A percentile compares a stretch with the other conserved stretches of the same genome.
phyloP scores from a whole-genome alignment of 1,140 invertebrate species.

The Vollenhovia emeryi region DNA sequence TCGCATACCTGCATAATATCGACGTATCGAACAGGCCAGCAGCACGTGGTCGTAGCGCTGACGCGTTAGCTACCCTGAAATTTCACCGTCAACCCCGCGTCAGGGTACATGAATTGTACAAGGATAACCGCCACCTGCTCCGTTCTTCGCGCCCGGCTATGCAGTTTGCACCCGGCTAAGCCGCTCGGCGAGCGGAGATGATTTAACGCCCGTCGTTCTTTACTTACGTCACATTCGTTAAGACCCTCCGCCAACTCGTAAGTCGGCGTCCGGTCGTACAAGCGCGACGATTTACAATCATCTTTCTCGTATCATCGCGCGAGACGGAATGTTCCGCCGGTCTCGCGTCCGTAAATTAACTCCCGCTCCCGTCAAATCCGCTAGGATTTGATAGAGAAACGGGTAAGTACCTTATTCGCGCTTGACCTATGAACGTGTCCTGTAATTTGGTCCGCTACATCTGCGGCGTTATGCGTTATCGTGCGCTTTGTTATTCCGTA shows the following conservation, averaged over 20 bases:
- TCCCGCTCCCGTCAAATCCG: neutral
- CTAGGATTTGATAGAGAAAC: conserved; percentile 8
- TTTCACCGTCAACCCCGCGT: conserved; percentile 38
- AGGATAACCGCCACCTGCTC: conserved; percentile 38
- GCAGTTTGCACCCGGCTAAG: conserved; percentile 45
- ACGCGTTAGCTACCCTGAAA: conserved; percentile 43
- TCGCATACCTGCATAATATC: conserved; percentile 54
- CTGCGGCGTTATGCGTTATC: conserved; percentile 54
- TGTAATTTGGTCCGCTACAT: conserved; percentile 48
- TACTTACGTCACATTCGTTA: conserved; percentile 45
- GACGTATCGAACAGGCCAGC: conserved; percentile 44
- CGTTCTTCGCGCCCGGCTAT: conserved; percentile 32
- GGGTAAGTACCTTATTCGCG: conserved; percentile 49
- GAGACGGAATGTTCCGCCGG: neutral
- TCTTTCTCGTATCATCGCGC: conserved; percentile 11
- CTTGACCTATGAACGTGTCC: conserved; percentile 39
- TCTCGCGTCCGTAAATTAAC: conserved; percentile 16
- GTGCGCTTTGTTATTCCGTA: conserved; percentile 49
- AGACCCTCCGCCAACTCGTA: conserved; percentile 14
- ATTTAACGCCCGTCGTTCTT: conserved; percentile 48
- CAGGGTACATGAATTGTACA: conserved; percentile 33
- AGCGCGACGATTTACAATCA: conserved; percentile 19
- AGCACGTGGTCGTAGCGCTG: conserved; percentile 31
- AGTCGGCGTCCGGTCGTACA: neutral
- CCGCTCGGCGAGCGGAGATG: conserved; percentile 10